Conservation (phyloP, 2,888 invertebrate species). For the Volucella inanis region DNA sequence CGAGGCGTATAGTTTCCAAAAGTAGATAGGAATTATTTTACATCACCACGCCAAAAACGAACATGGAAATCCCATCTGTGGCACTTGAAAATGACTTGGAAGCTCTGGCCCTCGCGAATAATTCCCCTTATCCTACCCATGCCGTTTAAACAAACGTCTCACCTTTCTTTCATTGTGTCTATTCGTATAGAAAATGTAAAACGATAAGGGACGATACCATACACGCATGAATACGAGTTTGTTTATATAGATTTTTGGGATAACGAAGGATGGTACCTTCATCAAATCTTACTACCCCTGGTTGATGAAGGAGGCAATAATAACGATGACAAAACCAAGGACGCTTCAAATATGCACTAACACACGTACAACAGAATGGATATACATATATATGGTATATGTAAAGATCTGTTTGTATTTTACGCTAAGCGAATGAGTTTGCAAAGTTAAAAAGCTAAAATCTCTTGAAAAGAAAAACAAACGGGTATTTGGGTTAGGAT, state of each 20-base stretch:
- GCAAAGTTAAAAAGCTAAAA: constrained; percentile 43
- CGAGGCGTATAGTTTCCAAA: constrained; percentile 58
- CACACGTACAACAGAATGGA: too few relatives aligned
- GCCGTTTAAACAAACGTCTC: too few relatives aligned
- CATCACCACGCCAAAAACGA: constrained; percentile 52
- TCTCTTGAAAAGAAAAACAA: constrained; percentile 17
- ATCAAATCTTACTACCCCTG: constrained; percentile 21
- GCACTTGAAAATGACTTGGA: constrained; percentile 57
- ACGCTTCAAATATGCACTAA: neutral
- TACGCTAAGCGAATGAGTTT: constrained; percentile 19
- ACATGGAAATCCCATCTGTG: constrained; percentile 69
- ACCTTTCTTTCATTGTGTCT: too few relatives aligned
- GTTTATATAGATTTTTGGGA: too few relatives aligned
- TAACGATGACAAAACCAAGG: constrained; percentile 7
- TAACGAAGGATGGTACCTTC: neutral
- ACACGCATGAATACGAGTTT: too few relatives aligned
- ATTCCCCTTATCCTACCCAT: neutral
- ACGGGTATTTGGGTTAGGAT: neutral
- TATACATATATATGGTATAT: too few relatives aligned
- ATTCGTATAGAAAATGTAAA: too few relatives aligned
- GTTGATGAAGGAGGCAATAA: constrained; percentile 2
- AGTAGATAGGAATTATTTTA: constrained; percentile 55
- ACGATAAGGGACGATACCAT: too few relatives aligned
- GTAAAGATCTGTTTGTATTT: too few relatives aligned
- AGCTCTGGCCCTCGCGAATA: constrained; percentile 36